Evolutionary conservation across 2,888 invertebrate species (phyloP).

Genomic region (Acholoe squamosa): DNA sequence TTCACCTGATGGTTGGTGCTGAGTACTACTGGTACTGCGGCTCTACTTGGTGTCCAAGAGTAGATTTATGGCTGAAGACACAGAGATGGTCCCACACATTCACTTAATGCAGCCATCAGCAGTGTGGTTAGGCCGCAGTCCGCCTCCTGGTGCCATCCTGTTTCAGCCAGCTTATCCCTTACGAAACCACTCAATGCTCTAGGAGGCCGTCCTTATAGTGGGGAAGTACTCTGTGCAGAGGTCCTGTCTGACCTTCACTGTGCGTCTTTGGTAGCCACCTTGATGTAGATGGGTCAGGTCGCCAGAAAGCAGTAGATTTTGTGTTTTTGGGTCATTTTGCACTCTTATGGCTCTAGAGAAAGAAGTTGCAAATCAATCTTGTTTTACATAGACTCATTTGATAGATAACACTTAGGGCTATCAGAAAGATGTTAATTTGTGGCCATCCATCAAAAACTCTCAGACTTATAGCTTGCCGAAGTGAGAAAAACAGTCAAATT

Average conservation of each 20-base stretch:
- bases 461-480: too few relatives aligned
- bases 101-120: conserved; percentile 9
- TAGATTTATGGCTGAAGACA: neutral
- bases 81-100: neutral
- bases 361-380: too few relatives aligned
- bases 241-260: neutral
- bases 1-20: neutral
- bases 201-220: neutral
- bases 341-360: too few relatives aligned
- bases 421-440: too few relatives aligned
- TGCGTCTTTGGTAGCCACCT: neutral
- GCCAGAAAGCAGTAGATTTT: too few relatives aligned
- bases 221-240: too few relatives aligned
- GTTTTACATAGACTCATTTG: too few relatives aligned
- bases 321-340: too few relatives aligned
- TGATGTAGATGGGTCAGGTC: too few relatives aligned
- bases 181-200: neutral
- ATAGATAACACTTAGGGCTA: too few relatives aligned
- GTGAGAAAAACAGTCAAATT: too few relatives aligned
- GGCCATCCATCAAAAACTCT: too few relatives aligned
- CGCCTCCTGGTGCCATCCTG: neutral
- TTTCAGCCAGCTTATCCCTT: neutral
- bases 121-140: neutral
- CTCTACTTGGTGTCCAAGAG: neutral
- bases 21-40: neutral